phyloP scores from a whole-genome alignment of 2,113 vertebrate species.

The Tychaedon coryphoeus region DNA sequence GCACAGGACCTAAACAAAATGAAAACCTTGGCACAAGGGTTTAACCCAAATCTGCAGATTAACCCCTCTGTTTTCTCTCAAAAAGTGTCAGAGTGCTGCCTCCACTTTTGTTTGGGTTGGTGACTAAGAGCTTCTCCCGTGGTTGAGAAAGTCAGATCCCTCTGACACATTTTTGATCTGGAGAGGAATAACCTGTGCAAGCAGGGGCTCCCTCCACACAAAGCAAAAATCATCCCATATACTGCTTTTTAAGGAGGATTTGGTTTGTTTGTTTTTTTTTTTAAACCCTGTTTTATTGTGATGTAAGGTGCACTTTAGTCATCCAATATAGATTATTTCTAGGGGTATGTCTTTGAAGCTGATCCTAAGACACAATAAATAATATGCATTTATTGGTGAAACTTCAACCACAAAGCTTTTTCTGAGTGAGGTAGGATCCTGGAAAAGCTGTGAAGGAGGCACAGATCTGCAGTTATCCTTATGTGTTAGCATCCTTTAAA shows the following conservation, averaged over 20 bases:
- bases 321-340: background rate
- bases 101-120: constrained; percentile 30
- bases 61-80: background rate
- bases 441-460: background rate
- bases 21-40: background rate
- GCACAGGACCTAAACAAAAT: background rate
- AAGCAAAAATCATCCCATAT: background rate
- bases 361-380: background rate
- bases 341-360: background rate
- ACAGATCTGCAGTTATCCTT: background rate
- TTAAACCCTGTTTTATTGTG: background rate
- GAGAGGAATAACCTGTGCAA: background rate
- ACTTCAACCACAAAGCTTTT: background rate
- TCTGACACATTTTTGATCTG: constrained; percentile 12
- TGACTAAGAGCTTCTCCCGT: constrained; percentile 30
- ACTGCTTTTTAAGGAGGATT: fast-evolving
- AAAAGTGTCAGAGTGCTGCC: background rate
- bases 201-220: background rate
- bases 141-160: constrained; percentile 48
- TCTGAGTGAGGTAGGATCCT: background rate
- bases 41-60: background rate
- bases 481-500: background rate
- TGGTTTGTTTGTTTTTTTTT: no score
- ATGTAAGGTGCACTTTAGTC: background rate
- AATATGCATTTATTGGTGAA: background rate